Percentiles rank a stretch among this genome's conserved stretches.
Conservation (phyloP, 1,140 invertebrate species). For the Chrysoperla carnea region DNA sequence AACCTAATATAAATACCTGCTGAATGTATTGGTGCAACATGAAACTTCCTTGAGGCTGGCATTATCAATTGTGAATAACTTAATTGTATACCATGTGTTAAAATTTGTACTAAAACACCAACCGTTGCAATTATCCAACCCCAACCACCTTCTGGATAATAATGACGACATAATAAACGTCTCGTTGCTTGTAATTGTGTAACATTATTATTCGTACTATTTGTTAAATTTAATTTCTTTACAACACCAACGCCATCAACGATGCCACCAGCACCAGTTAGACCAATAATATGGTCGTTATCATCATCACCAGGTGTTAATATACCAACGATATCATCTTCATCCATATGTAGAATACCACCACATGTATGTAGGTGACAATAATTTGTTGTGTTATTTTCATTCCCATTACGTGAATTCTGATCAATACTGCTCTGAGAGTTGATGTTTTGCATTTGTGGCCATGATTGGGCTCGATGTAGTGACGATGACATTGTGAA, state of each 20-base stretch:
- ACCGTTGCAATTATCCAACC: conserved; percentile 56
- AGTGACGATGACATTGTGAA: conserved; percentile 15
- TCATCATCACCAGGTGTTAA: too few relatives aligned
- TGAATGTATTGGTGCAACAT: conserved; percentile 15
- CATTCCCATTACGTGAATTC: too few relatives aligned
- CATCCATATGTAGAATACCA: too few relatives aligned
- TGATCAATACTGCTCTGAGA: too few relatives aligned
- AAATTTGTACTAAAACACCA: conserved; percentile 40
- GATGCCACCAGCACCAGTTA: too few relatives aligned
- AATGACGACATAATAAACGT: conserved; percentile 31
- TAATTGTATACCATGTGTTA: conserved; percentile 44
- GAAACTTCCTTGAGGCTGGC: conserved; percentile 27
- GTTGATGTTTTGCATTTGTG: conserved; percentile 10
- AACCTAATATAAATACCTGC: conserved; percentile 21
- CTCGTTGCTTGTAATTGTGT: conserved; percentile 14
- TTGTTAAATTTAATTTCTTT: too few relatives aligned
- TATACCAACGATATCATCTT: too few relatives aligned
- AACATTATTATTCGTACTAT: too few relatives aligned
- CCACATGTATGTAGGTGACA: too few relatives aligned
- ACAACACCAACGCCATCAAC: too few relatives aligned
- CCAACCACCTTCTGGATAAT: conserved; percentile 67
- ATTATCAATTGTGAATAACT: conserved; percentile 31
- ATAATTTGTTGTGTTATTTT: too few relatives aligned
- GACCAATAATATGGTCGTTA: too few relatives aligned
- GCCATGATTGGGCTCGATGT: conserved; percentile 19